Conservation (phyloP, 2,113 vertebrate species). For the Lophura nycthemera region DNA sequence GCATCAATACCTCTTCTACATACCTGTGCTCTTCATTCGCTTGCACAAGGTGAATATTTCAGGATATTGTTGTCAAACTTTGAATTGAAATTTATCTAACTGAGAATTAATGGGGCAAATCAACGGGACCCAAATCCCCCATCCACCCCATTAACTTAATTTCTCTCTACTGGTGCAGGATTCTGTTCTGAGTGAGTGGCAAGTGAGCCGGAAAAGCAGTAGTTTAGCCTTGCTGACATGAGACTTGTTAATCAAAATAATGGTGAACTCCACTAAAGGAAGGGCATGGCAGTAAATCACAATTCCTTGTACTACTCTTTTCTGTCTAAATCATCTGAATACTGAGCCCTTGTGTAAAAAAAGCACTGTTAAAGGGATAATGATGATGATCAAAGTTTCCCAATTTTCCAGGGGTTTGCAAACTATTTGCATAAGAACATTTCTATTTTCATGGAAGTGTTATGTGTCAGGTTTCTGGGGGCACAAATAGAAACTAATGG, state of each 20-base stretch:
- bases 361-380: not conserved
- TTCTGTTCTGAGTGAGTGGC: not conserved
- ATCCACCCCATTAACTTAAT: not conserved
- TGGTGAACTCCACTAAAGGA: not conserved
- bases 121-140: fast-evolving
- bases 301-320: not conserved
- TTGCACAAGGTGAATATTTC: not conserved
- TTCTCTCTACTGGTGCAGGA: not conserved
- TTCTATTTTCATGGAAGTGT: not conserved
- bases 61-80: not conserved
- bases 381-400: not conserved
- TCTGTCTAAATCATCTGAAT: not conserved
- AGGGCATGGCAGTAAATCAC: not conserved
- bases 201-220: not conserved
- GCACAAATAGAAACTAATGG: not conserved
- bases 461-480: not conserved
- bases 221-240: not conserved
- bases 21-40: not conserved
- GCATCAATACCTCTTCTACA: not conserved
- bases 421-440: not conserved
- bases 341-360: not conserved
- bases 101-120: not conserved
- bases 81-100: not conserved
- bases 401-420: not conserved
- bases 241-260: not conserved